Base-by-base conservation (phyloP, 2,888 invertebrate genomes). In the Tuberolachnus salignus region DNA sequence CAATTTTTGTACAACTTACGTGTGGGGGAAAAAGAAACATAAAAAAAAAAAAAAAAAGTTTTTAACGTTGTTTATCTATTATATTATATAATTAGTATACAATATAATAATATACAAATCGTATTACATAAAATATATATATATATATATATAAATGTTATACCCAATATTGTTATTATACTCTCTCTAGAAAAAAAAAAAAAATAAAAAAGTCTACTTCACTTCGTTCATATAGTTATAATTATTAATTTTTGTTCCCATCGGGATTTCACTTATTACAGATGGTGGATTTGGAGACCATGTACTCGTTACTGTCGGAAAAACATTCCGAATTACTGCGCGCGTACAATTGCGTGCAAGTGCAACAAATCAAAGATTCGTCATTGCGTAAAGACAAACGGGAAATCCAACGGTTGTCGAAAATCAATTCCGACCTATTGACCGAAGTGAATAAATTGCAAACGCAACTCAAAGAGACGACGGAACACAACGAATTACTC, bases 401-500 rank as follows among this genome's bases (percentile, higher is more conserved):
- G 49, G 81, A 80, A 34, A 81, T 80, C 44, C 80, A 81, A 53
- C 71, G 74, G 13, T 66, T 78, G 57, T 57, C 81, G 10, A 80
- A 72, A 78, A 51, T 57, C 1, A 69, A 63, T 49, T 69, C 55
- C 49, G 69, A 74, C 26, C 82, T 83, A 19, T 81, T 82, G 34
- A 80, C 81, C 16, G 81, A 82, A 21, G 82, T 82, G 44, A 81
- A 81, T 13, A 87, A 88, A 81, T 87, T 92, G 57, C 86, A 89
- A 83, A 89, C 90, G 83, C 92, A 92, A 84, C 87, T 91, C 82
- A 89, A 90, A 82, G 92, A 93, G 86, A 88, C 92, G 83, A 88
- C 91, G 83, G 93, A 93, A 85, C 92, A 92, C 85, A 91, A 92
- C 85, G 93, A 93, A 86, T 88, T 93, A 82, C 88, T 92, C 85